Evolutionary conservation across 1,140 invertebrate species (phyloP), one percentile per base, ranked within the genome.

Genomic region (Lethrus apterus): DNA sequence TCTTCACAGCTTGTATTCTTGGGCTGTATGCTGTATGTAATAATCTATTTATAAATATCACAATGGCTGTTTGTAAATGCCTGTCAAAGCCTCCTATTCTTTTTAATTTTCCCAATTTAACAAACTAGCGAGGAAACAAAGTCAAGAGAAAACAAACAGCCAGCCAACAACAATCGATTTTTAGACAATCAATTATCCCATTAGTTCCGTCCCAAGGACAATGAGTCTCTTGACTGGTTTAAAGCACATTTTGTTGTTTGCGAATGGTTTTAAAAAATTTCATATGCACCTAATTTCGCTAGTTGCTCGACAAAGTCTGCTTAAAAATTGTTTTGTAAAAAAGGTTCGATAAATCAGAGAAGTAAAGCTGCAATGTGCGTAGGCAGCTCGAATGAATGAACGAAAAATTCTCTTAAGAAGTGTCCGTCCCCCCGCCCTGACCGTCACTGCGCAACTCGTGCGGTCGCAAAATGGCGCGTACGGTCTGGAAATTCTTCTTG

Each of bases 391-490:
- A 38, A 38, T 19, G 9, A 38, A 38, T 7, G 24, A 13, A 11
- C 1, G 15, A 19, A 11, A 34, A 9, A 29, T 29, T 21, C 34
- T 11, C 30, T 38, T 46, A 46, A 29, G 33, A 34, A 26, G 19
- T 40, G 24, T 33, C 31, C 38, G 52, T 55, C 48, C 61, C 64
- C 34, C 66, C 63, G 15, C 58, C 59, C 36, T 59, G 56, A 10
- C 42, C 48, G 38, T 58, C 57, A 29, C 59, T 56, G n/a, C 51
- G 44, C 46, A 54, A 55, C 20, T 52, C 53, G 40, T 60, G 51
- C 2, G 86, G 86, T 55, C 74, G 74, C 60, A 88, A 75, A 38
- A 82, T 80, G 59, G 83, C 83, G 42, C 85, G 76, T 29, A 84
- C 80, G 49, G 81, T 86, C 64, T 83, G 76, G 59, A 84, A 88